Conservation (phyloP, 2,113 vertebrate species). For the Dipodomys spectabilis region DNA sequence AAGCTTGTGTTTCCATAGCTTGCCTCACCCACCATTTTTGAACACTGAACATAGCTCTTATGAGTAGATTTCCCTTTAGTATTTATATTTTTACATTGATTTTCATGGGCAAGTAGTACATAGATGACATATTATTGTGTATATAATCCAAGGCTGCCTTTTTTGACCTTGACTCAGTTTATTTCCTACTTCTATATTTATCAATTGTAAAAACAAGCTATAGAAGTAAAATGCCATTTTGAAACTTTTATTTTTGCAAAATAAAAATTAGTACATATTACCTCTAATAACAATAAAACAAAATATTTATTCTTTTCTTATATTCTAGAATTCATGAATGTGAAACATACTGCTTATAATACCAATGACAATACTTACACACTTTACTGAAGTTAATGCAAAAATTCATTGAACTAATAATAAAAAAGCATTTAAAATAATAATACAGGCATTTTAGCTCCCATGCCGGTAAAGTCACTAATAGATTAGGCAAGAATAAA, state of each 20-base stretch:
- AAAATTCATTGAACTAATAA: constrained; percentile 45
- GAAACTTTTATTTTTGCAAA: constrained; percentile 20
- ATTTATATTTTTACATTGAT: too few relatives aligned
- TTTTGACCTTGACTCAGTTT: constrained; percentile 1
- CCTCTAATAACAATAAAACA: background rate
- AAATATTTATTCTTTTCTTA: constrained; percentile 12
- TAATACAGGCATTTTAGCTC: constrained; percentile 9
- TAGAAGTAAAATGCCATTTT: constrained; percentile 13
- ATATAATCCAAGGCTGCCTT: constrained; percentile 17
- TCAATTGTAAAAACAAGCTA: background rate
- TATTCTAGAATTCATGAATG: background rate
- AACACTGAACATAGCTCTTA: background rate
- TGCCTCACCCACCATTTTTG: background rate
- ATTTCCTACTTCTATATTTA: background rate
- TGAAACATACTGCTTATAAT: constrained; percentile 2
- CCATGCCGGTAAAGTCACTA: background rate
- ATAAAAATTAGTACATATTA: constrained; percentile 14
- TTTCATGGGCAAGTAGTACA: background rate
- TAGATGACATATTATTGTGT: background rate
- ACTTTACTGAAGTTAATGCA: background rate
- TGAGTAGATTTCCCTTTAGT: background rate
- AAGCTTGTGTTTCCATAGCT: background rate
- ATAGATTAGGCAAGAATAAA: background rate
- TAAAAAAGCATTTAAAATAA: background rate
- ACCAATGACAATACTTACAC: background rate